Base-by-base conservation (phyloP, 2,113 vertebrate genomes). In the Castor canadensis region DNA sequence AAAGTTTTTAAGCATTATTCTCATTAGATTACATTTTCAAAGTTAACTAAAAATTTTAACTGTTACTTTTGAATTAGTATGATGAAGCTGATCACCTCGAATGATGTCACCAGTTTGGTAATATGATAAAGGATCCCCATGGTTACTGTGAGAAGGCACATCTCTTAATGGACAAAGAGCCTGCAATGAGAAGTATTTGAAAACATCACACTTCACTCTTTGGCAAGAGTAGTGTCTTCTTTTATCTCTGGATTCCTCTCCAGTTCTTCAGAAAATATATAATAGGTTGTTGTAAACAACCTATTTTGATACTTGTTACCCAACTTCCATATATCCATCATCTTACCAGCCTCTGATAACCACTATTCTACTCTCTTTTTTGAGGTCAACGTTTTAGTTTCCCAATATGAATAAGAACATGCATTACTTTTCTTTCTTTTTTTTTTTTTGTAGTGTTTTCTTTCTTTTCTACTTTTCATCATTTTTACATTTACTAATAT, bases 71-170 rank as follows among this genome's bases (percentile, higher is more conserved):
- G 80, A 52, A 77, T 73, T 89, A 95, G n/a, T 52, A 93, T 60
- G 38, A 81, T 67, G 62, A 95, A 97, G 81, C 13, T 54, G 43
- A 95, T 97, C 97, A 99, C 99, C 99, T 99, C 98, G 98, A 95
- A 99, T 99, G 35, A 99, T 98, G 97, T 99, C 99, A 82, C 99
- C 99, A 22, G 98, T 98, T 97, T 99, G 99, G 91, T 99, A 99
- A 84, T 99, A 99, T 3, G 99, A 99, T 73, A 99, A 98, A 83
- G 99, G 99, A 97, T 99, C 99, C 35, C 99, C 99, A 5, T 99
- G 99, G 98, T 98, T 99, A 97, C 99, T 99, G 49, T 99, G 98
- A 35, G 99, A 98, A 95, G 99, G 99, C 76, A 99, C 99, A 96
- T 99, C 99, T 98, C 99, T 98, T 96, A 99, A 56, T 13, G 99